Evolutionary conservation across 2,113 vertebrate genomes (phyloP).

Genomic region (Pica pica): DNA sequence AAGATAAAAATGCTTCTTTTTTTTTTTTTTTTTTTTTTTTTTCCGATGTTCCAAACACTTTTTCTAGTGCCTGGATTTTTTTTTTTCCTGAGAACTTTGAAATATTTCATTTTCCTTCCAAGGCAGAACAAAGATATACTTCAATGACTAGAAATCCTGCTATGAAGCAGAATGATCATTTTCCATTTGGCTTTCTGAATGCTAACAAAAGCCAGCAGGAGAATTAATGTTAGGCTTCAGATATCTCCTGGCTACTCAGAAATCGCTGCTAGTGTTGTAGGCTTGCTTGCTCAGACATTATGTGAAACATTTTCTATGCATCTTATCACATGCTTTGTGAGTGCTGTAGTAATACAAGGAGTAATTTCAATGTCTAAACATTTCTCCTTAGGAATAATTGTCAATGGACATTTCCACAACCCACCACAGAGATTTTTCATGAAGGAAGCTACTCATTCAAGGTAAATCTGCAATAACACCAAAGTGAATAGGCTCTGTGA

Average conservation of each 20-base stretch:
- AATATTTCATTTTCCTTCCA: slow-evolving; percentile 51
- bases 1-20: neutral
- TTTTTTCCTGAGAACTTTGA: slow-evolving; percentile 19
- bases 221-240: slow-evolving; percentile 37
- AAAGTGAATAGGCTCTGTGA: neutral
- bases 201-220: slow-evolving; percentile 55
- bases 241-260: slow-evolving; percentile 42
- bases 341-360: slow-evolving; percentile 6
- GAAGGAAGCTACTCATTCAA: neutral
- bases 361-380: slow-evolving; percentile 39
- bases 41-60: neutral
- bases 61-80: neutral
- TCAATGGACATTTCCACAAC: slow-evolving; percentile 1
- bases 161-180: slow-evolving; percentile 52
- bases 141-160: slow-evolving; percentile 54
- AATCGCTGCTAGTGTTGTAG: neutral
- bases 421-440: neutral
- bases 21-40: neutral
- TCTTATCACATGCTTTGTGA: slow-evolving; percentile 29
- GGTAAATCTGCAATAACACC: neutral
- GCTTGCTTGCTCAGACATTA: slow-evolving; percentile 12
- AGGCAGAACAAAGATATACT: slow-evolving; percentile 58
- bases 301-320: slow-evolving; percentile 1
- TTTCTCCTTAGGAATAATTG: slow-evolving; percentile 16
- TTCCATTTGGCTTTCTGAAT: slow-evolving; percentile 58